Conservation (phyloP, 1,140 invertebrate species). For the Cydia fagiglandana region DNA sequence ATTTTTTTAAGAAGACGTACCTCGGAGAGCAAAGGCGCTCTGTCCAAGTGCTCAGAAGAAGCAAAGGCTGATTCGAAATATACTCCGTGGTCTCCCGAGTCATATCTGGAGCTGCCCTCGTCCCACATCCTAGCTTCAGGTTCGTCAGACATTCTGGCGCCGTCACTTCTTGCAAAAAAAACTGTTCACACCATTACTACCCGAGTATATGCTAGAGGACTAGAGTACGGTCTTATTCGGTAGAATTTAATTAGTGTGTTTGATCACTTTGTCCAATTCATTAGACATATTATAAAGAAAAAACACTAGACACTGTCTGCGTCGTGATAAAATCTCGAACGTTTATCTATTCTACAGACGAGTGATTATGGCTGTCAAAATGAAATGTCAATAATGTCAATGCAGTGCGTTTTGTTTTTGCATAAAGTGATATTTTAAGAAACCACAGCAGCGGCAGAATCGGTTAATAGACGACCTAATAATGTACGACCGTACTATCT, state of each 20-base stretch:
- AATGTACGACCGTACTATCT: too few relatives aligned
- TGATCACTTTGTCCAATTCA: neutral
- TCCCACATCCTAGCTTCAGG: constrained; percentile 74
- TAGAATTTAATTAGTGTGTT: neutral
- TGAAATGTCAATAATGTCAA: neutral
- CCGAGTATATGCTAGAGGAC: neutral
- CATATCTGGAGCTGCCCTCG: constrained; percentile 64
- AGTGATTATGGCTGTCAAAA: constrained; percentile 11
- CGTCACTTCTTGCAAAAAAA: constrained; percentile 44
- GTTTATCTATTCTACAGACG: constrained; percentile 18
- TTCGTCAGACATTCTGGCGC: constrained; percentile 77
- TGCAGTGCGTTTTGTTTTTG: constrained; percentile 6
- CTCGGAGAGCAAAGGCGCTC: constrained; percentile 71
- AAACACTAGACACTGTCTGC: neutral
- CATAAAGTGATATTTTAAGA: neutral
- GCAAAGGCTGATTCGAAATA: constrained; percentile 72
- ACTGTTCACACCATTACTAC: constrained; percentile 37
- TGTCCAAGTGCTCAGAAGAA: constrained; percentile 69
- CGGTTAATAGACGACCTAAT: too few relatives aligned
- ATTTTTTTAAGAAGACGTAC: constrained; percentile 47
- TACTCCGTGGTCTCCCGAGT: constrained; percentile 56
- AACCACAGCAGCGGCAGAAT: too few relatives aligned
- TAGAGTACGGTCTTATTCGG: neutral
- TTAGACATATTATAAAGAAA: neutral
- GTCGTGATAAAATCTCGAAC: constrained; percentile 7